A percentile compares a stretch with the other conserved stretches of the same genome.
Evolutionary conservation across 2,113 vertebrate species (phyloP).

Genomic region (Neogobius melanostomus): DNA sequence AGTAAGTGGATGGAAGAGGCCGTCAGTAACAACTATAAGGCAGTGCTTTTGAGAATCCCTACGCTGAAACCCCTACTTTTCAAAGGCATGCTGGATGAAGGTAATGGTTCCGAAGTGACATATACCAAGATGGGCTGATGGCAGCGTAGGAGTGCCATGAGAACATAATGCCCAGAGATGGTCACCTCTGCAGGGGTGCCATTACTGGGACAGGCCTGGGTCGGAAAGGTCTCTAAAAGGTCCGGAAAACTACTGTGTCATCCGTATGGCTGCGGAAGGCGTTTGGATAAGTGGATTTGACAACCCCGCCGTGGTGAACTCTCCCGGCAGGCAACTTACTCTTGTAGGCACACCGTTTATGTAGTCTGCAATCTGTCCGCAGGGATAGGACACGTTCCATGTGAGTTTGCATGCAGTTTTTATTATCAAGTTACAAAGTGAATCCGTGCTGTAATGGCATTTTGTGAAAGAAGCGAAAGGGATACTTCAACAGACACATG

Average conservation of each 20-base stretch:
- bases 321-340: conserved; percentile 43
- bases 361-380: conserved; percentile 31
- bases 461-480: no score
- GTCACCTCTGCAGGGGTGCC: conserved; percentile 55
- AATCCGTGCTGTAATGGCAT: not conserved
- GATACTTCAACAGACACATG: no score
- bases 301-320: conserved; percentile 48
- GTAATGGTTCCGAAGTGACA: conserved; percentile 61
- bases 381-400: conserved; percentile 48
- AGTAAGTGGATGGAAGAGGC: conserved; percentile 29
- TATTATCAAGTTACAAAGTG: not conserved
- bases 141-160: conserved; percentile 37
- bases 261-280: conserved; percentile 32
- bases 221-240: conserved; percentile 67
- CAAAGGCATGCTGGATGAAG: conserved; percentile 50
- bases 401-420: conserved; percentile 11
- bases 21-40: conserved; percentile 69
- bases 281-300: conserved; percentile 62
- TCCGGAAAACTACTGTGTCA: conserved; percentile 38
- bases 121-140: conserved; percentile 49
- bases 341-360: conserved; percentile 35
- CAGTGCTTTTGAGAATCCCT: conserved; percentile 44
- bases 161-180: conserved; percentile 59
- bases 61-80: conserved; percentile 44
- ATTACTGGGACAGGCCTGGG: conserved; percentile 54